Evolutionary conservation across 2,888 invertebrate species (phyloP).

Genomic region (Limenitis camilla): DNA sequence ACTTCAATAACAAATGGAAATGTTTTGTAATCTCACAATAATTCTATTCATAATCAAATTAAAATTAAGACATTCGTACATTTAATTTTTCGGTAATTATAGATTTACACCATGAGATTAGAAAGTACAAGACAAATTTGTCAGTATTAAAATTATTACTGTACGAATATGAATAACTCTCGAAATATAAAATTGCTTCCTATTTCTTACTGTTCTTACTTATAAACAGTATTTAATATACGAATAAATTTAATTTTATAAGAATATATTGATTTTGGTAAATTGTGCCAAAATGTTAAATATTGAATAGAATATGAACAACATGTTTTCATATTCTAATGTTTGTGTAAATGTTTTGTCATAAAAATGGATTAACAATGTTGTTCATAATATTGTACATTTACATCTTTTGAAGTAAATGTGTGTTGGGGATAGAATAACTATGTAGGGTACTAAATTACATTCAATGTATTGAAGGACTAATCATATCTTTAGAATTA

Average conservation of each 20-base stretch:
- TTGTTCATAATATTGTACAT: too few relatives aligned
- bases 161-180: not conserved
- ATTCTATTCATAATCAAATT: too few relatives aligned
- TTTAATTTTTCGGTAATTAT: not conserved
- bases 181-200: not conserved
- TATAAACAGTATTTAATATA: constrained; percentile 17
- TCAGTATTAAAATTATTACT: constrained; percentile 17
- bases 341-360: not conserved
- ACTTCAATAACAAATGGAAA: too few relatives aligned
- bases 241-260: constrained; percentile 19
- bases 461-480: too few relatives aligned
- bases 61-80: too few relatives aligned
- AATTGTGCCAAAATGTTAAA: constrained; percentile 51
- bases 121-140: constrained; percentile 14
- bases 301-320: constrained; percentile 36
- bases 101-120: constrained; percentile 14
- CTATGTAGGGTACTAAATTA: too few relatives aligned
- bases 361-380: too few relatives aligned
- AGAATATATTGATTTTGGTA: constrained; percentile 36
- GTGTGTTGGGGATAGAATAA: too few relatives aligned
- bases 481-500: too few relatives aligned
- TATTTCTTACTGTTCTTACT: not conserved
- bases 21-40: too few relatives aligned
- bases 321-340: constrained; percentile 27
- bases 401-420: too few relatives aligned